phyloP scores from a whole-genome alignment of 2,888 invertebrate genomes.

The Ceraclea dissimilis region DNA sequence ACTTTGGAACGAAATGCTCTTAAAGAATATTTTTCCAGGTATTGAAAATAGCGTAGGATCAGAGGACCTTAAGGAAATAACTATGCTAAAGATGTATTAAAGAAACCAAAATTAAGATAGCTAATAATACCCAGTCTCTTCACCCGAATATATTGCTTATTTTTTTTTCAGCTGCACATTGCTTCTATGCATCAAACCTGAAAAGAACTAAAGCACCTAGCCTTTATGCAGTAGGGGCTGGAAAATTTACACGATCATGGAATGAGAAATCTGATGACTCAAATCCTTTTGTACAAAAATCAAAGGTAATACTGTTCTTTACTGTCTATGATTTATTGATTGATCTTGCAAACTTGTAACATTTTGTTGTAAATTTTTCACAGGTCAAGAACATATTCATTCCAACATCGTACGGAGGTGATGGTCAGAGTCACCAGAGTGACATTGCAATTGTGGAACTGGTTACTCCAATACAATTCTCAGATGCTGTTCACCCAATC shows the following conservation, averaged over 20 bases:
- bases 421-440: slow-evolving; percentile 45
- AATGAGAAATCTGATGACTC: not conserved
- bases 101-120: no score
- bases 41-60: no score
- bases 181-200: not conserved
- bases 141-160: no score
- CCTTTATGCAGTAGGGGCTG: not conserved
- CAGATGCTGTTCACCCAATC: slow-evolving; percentile 41
- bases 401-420: slow-evolving; percentile 38
- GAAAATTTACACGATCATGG: not conserved
- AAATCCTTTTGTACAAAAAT: not conserved
- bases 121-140: no score
- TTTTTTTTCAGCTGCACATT: not conserved
- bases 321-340: no score
- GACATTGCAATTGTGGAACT: slow-evolving; percentile 49
- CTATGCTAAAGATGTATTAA: no score
- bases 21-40: no score
- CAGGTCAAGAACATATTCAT: not conserved
- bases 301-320: no score
- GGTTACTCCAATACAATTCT: slow-evolving; percentile 35
- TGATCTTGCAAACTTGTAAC: no score
- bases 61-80: no score
- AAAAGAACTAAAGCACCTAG: not conserved
- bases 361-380: no score
- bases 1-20: no score